These are phyloP conservation scores for Pachyrhynchus sulphureomaculatus DNA, from an alignment of 1,140 invertebrate genomes.

Conservation along the genomic window DNA sequence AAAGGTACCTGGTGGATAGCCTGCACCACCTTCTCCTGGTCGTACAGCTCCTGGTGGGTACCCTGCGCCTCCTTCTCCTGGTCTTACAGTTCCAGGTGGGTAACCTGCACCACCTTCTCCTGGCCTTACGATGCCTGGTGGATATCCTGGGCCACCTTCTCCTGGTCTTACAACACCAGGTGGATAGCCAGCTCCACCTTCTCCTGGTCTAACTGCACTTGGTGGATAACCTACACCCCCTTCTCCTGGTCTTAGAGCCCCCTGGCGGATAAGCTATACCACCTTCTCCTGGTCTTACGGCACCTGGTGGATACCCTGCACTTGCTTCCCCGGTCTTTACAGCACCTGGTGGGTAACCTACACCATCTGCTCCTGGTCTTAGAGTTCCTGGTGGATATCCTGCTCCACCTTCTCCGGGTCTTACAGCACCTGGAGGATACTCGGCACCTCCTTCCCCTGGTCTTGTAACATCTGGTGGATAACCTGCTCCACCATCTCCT, in stretches of 20 bases:
- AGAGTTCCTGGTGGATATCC: slow-evolving; percentile 14
- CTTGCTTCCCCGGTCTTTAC: slow-evolving; percentile 2
- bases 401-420: slow-evolving; percentile 17
- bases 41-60: slow-evolving; percentile 24
- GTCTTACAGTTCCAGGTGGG: neutral
- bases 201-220: neutral
- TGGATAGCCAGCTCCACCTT: slow-evolving; percentile 5
- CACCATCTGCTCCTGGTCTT: slow-evolving; percentile 5
- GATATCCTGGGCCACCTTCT: neutral
- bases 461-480: no score
- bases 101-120: neutral
- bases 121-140: neutral
- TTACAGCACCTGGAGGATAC: neutral
- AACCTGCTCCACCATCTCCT: no score
- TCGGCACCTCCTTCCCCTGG: no score
- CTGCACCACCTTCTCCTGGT: neutral
- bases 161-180: slow-evolving; percentile 22
- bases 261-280: neutral
- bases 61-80: slow-evolving; percentile 4
- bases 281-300: neutral
- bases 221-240: neutral
- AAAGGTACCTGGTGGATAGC: neutral
- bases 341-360: neutral
- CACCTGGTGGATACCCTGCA: slow-evolving; percentile 23
- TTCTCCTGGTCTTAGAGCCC: no score